phyloP scores from a whole-genome alignment of 2,797 vertebrate species.

The Threskiornis aethiopicus region DNA sequence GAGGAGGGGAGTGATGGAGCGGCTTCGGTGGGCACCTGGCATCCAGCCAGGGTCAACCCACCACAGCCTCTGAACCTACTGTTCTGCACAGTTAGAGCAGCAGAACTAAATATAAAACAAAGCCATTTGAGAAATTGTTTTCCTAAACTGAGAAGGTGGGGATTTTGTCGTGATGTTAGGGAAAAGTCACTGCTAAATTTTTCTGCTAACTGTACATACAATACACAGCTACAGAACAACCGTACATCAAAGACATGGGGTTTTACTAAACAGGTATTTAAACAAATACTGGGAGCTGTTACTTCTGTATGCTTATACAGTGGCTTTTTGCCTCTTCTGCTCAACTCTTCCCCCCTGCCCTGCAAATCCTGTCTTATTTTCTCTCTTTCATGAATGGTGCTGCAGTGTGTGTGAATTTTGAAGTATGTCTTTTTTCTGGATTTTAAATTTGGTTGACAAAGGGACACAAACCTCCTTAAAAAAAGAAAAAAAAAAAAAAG shows the following conservation, averaged over 20 bases:
- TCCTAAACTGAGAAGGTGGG: neutral
- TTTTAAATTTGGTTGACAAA: neutral
- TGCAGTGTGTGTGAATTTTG: neutral
- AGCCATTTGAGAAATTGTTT: neutral
- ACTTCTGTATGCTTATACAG: neutral
- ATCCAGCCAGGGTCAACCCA: too few species aligned
- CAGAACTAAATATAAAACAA: neutral
- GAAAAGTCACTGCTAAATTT: neutral
- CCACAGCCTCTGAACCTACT: neutral
- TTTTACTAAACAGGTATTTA: neutral
- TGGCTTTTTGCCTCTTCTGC: neutral
- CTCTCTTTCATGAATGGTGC: neutral
- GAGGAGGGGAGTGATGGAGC: too few species aligned
- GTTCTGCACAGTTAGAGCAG: neutral
- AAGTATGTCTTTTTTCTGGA: neutral
- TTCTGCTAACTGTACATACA: accelerated
- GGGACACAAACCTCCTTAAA: neutral
- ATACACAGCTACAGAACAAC: neutral
- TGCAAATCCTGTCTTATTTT: neutral
- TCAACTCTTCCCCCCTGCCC: accelerated
- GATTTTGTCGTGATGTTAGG: neutral
- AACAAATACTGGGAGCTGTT: neutral
- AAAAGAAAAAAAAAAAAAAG: neutral
- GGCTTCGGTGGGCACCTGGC: too few species aligned
- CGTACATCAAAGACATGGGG: accelerated